Evolutionary conservation across 1,140 invertebrate genomes (phyloP).

Genomic region (Conopomorpha cramerella): DNA sequence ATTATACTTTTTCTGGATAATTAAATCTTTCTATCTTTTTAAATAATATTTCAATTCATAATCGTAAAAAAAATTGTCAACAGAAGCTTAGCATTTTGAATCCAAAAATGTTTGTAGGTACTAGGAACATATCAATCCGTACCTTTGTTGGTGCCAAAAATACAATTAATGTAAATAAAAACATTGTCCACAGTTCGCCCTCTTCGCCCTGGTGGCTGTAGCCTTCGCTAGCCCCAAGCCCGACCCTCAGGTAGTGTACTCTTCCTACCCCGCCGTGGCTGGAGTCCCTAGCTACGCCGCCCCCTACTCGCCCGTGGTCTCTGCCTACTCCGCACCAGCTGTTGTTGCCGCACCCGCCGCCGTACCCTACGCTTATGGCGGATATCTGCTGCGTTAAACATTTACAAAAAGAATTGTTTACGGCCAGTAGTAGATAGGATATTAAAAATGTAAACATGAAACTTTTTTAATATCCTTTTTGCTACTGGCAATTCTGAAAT

Average conservation of each 20-base stretch:
- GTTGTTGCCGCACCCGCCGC: constrained; percentile 9
- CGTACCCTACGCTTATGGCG: constrained; percentile 6
- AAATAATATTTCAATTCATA: too few relatives aligned
- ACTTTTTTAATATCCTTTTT: constrained; percentile 18
- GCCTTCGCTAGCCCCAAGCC: constrained; percentile 54
- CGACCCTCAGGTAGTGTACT: constrained; percentile 26
- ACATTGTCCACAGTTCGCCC: constrained; percentile 34
- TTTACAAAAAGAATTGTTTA: background rate
- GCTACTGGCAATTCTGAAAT: too few relatives aligned
- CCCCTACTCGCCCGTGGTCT: constrained; percentile 46
- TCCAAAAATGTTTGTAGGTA: too few relatives aligned
- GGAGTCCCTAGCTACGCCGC: constrained; percentile 7
- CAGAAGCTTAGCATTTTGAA: too few relatives aligned
- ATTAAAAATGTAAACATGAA: too few relatives aligned
- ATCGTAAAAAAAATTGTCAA: too few relatives aligned
- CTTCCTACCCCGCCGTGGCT: constrained; percentile 16
- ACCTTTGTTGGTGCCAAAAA: too few relatives aligned
- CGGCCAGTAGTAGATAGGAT: too few relatives aligned
- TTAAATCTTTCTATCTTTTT: too few relatives aligned
- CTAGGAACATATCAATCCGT: too few relatives aligned
- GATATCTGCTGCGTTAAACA: constrained; percentile 22
- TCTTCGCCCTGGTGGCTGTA: constrained; percentile 54
- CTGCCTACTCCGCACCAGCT: constrained; percentile 12
- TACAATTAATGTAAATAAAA: too few relatives aligned
- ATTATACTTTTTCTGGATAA: too few relatives aligned